A percentile compares a stretch with the other conserved stretches of the same genome.
phyloP scores from a whole-genome alignment of 1,140 invertebrate species.

The Rhyacophila brunnea region DNA sequence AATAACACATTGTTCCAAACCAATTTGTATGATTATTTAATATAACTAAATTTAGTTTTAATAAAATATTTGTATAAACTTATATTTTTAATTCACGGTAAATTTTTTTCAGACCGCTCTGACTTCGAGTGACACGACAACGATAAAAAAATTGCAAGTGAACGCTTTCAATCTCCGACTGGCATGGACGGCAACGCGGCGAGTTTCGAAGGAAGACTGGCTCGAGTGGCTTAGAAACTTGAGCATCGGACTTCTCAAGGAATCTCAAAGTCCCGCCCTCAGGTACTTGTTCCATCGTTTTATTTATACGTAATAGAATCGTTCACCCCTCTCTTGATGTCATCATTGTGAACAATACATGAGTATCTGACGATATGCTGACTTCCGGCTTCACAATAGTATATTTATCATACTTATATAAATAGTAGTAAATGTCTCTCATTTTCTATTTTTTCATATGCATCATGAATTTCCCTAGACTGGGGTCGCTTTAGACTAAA shows the following conservation, averaged over 20 bases:
- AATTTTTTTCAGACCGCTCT: slow-evolving; percentile 51
- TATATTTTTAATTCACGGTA: too few species aligned
- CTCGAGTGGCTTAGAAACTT: slow-evolving; percentile 92
- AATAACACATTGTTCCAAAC: too few species aligned
- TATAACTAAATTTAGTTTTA: too few species aligned
- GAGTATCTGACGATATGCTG: too few species aligned
- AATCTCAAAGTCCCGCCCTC: slow-evolving; percentile 92
- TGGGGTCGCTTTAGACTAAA: too few species aligned
- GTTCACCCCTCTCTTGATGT: background rate
- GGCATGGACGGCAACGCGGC: slow-evolving; percentile 85
- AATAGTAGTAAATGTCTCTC: too few species aligned
- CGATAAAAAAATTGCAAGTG: slow-evolving; percentile 78
- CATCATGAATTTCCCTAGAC: too few species aligned
- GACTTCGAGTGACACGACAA: slow-evolving; percentile 64
- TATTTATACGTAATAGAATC: background rate
- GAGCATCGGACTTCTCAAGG: slow-evolving; percentile 90
- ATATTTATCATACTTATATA: too few species aligned
- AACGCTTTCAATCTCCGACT: slow-evolving; percentile 80
- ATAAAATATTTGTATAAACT: too few species aligned
- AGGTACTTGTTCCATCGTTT: slow-evolving; percentile 42
- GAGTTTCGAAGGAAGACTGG: slow-evolving; percentile 98
- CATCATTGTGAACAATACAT: too few species aligned
- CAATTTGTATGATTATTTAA: too few species aligned
- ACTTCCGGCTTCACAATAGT: too few species aligned
- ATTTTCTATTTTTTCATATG: background rate